Evolutionary conservation across 2,888 invertebrate genomes (phyloP).

Genomic region (Agrotis segetum): DNA sequence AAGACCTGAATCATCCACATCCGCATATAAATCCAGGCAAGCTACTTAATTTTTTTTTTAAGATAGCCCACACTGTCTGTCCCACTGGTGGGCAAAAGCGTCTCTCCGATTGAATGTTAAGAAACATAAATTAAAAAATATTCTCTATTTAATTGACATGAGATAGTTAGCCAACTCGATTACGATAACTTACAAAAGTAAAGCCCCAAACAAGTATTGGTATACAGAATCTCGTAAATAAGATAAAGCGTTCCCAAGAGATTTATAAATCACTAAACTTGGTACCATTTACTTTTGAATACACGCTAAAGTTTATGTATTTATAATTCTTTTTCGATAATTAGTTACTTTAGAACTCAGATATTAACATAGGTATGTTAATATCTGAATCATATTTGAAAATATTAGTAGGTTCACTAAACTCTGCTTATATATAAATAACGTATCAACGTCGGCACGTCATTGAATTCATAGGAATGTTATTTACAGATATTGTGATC

Average conservation of each 20-base stretch:
- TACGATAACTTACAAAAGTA: background rate
- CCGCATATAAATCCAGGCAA: too few relatives aligned
- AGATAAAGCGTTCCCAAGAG: constrained; percentile 36
- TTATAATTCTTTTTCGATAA: constrained; percentile 5
- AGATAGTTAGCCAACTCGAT: background rate
- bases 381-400: background rate
- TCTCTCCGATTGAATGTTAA: background rate
- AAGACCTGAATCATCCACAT: too few relatives aligned
- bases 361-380: background rate
- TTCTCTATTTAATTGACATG: background rate
- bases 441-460: background rate
- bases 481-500: background rate
- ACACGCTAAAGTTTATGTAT: constrained; percentile 24
- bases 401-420: background rate
- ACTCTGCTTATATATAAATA: background rate
- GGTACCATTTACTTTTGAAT: constrained; percentile 27
- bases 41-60: too few relatives aligned
- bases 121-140: background rate
- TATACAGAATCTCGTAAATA: constrained; percentile 15
- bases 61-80: too few relatives aligned
- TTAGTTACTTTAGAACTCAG: constrained; percentile 8
- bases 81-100: too few relatives aligned
- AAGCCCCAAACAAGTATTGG: constrained; percentile 18
- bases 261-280: constrained; percentile 53
- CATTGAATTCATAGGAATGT: background rate